Conservation (phyloP, 2,888 invertebrate genomes). For the Bruchidius siliquastri region DNA sequence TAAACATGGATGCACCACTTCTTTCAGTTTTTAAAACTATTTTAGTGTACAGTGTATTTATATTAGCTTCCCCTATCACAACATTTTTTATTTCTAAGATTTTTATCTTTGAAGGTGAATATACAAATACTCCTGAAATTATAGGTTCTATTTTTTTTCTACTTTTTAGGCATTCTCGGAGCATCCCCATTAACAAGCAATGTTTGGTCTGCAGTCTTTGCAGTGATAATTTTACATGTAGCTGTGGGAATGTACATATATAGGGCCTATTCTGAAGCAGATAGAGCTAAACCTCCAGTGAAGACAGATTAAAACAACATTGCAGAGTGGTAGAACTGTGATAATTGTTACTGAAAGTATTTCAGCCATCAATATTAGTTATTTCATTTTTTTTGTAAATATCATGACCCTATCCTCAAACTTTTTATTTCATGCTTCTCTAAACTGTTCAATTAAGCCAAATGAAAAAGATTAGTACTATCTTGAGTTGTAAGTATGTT, state of each 20-base stretch:
- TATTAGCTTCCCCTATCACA: conserved; percentile 69
- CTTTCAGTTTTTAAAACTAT: conserved; percentile 65
- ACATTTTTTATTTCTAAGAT: conserved; percentile 69
- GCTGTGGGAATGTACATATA: conserved; percentile 75
- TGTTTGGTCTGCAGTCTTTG: conserved; percentile 73
- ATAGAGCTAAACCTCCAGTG: conserved; percentile 39
- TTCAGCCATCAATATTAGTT: neutral
- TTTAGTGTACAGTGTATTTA: conserved; percentile 69
- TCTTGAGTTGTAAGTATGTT: too few species aligned
- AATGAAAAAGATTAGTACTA: too few species aligned
- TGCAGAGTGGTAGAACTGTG: conserved; percentile 2
- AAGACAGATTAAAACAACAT: conserved; percentile 33
- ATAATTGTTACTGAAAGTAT: neutral
- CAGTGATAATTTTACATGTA: conserved; percentile 69
- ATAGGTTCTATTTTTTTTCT: neutral
- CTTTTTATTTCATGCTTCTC: too few species aligned
- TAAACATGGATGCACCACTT: neutral
- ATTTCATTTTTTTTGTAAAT: neutral
- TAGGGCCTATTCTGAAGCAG: conserved; percentile 63
- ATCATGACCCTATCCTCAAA: too few species aligned
- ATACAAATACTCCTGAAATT: neutral
- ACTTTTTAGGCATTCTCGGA: conserved; percentile 49
- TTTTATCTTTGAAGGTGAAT: conserved; percentile 63
- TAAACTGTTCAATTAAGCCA: too few species aligned
- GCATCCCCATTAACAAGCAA: conserved; percentile 59